A percentile compares a stretch with the other conserved stretches of the same genome.
Conservation (phyloP, 2,888 invertebrate genomes). For the Ophraella communa region DNA sequence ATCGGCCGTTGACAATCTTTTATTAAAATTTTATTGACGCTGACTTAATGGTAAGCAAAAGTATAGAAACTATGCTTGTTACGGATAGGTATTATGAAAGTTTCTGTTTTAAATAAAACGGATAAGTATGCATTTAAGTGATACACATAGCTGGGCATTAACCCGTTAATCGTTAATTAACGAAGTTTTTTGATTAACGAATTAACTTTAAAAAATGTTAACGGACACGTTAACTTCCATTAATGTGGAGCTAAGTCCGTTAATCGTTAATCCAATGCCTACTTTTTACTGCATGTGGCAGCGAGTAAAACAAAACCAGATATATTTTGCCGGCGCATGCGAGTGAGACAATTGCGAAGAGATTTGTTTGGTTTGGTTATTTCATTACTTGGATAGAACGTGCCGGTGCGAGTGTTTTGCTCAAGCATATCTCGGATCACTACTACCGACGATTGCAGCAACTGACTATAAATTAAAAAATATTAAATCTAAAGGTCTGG, state of each 20-base stretch:
- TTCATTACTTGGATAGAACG: slow-evolving; percentile 9
- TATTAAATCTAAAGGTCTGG: slow-evolving; percentile 11
- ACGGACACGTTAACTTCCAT: background rate
- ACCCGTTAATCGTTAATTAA: background rate
- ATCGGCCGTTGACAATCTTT: too few relatives aligned
- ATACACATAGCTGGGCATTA: background rate
- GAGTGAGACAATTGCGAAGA: too few relatives aligned
- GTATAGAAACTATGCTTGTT: too few relatives aligned
- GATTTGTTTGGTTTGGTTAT: slow-evolving; percentile 1
- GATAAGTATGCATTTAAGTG: too few relatives aligned
- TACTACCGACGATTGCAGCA: slow-evolving; percentile 11
- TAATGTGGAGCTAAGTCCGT: background rate
- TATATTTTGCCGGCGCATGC: too few relatives aligned
- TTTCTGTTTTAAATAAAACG: too few relatives aligned
- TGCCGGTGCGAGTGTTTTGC: slow-evolving; percentile 7
- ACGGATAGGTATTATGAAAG: too few relatives aligned
- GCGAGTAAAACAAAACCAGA: too few relatives aligned
- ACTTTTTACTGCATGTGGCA: too few relatives aligned
- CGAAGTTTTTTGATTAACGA: background rate
- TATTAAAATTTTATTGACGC: too few relatives aligned
- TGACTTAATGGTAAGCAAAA: too few relatives aligned
- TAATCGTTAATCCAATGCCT: too few relatives aligned
- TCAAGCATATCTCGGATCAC: background rate
- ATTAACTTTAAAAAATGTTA: background rate
- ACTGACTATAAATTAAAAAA: slow-evolving; percentile 8